phyloP scores from a whole-genome alignment of 2,113 vertebrate genomes.

The Nicator chloris region DNA sequence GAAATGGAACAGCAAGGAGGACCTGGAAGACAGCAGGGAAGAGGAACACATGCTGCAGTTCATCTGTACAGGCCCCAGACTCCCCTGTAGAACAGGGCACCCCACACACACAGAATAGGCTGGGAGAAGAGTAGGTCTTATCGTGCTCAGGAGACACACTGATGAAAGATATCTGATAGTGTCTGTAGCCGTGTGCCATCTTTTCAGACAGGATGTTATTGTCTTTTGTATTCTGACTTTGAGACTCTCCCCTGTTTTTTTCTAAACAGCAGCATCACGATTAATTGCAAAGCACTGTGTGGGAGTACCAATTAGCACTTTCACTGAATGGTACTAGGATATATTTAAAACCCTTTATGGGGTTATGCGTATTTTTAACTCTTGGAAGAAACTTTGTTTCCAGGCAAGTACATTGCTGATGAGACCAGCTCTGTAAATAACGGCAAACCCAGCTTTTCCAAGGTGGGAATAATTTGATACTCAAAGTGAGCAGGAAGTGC shows the following conservation, averaged over 20 bases:
- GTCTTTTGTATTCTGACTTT: not conserved
- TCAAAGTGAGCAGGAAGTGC: not conserved
- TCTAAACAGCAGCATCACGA: not conserved
- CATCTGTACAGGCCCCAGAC: not conserved
- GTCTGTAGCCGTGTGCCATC: not conserved
- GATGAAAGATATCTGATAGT: not conserved
- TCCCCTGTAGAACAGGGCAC: not conserved
- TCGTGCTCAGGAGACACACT: fast-evolving
- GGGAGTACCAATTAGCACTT: conserved; percentile 35
- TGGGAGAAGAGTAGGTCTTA: not conserved
- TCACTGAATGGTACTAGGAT: not conserved
- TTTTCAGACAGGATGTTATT: not conserved
- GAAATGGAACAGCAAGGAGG: not conserved
- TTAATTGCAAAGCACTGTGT: not conserved
- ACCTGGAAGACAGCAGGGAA: not conserved
- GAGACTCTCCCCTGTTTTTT: not conserved
- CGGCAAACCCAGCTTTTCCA: not conserved
- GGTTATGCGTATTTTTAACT: conserved; percentile 11
- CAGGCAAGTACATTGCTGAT: not conserved
- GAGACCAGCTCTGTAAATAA: not conserved
- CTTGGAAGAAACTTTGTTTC: conserved; percentile 20
- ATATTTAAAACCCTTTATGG: conserved; percentile 4
- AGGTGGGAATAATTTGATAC: not conserved
- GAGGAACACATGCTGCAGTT: fast-evolving
- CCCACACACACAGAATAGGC: fast-evolving